Conservation (phyloP, 2,113 vertebrate species). For the Coptodon rendalli region DNA sequence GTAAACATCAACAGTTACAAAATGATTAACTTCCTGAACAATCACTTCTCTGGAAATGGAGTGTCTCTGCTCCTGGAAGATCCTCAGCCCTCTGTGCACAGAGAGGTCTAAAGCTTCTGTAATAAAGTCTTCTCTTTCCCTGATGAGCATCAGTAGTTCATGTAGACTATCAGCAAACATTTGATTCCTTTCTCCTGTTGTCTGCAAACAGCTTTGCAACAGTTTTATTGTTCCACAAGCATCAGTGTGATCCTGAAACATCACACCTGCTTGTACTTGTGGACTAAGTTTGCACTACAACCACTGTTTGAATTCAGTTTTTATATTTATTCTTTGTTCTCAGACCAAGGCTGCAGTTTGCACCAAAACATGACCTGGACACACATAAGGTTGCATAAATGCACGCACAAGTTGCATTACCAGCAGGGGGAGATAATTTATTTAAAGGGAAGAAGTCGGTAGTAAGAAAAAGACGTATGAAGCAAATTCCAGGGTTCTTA, state of each 20-base stretch:
- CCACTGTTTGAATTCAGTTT: background rate
- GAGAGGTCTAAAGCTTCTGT: background rate
- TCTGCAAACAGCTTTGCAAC: background rate
- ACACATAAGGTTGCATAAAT: background rate
- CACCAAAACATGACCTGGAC: background rate
- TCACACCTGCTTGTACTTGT: background rate
- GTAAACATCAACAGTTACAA: background rate
- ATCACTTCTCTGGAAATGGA: background rate
- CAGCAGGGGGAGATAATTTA: background rate
- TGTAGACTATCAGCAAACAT: rapidly evolving
- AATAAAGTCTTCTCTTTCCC: rapidly evolving
- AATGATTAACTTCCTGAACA: background rate
- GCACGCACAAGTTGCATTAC: background rate
- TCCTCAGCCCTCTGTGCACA: background rate
- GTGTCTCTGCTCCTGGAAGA: background rate
- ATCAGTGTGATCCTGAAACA: background rate
- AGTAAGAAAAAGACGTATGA: background rate
- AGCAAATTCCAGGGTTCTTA: background rate
- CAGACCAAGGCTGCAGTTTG: background rate
- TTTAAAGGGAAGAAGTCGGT: background rate
- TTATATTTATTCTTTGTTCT: background rate
- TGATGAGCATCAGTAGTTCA: background rate
- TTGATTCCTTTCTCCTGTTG: background rate
- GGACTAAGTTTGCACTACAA: background rate
- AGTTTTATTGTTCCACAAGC: background rate